phyloP scores from a whole-genome alignment of 2,888 invertebrate species.

The Plebejus argus region DNA sequence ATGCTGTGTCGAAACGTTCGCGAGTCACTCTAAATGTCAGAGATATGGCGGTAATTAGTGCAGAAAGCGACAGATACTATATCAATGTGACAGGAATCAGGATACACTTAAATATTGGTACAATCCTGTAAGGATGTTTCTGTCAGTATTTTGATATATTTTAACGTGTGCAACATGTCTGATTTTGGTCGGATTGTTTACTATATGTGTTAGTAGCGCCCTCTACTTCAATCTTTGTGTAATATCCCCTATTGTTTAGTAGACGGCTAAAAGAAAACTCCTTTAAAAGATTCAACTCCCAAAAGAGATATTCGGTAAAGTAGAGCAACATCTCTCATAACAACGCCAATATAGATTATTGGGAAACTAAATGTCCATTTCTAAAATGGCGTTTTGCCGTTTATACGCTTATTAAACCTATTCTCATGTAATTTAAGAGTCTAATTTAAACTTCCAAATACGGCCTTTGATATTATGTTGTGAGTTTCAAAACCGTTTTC shows the following conservation, averaged over 20 bases:
- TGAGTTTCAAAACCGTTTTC: slow-evolving; percentile 19
- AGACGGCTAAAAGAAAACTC: not conserved
- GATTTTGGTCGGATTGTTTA: too few species aligned
- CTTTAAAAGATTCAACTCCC: not conserved
- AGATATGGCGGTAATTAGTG: slow-evolving; percentile 11
- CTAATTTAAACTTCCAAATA: slow-evolving; percentile 22
- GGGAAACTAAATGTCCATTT: not conserved
- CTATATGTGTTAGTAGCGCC: too few species aligned
- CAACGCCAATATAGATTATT: not conserved
- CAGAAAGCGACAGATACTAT: not conserved
- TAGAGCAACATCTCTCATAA: not conserved
- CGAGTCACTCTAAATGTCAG: slow-evolving; percentile 16
- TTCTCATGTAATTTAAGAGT: not conserved
- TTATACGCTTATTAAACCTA: not conserved
- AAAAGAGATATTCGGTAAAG: too few species aligned
- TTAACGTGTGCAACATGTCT: too few species aligned
- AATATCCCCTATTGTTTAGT: not conserved
- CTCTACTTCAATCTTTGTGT: too few species aligned
- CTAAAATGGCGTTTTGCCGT: not conserved
- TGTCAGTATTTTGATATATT: too few species aligned
- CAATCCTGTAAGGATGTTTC: not conserved
- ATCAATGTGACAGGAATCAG: slow-evolving; percentile 1
- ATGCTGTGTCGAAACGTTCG: slow-evolving; percentile 17
- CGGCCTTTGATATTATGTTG: not conserved
- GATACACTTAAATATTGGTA: not conserved